Base-by-base conservation (phyloP, 2,888 invertebrate species). In the Pterostichus madidus region DNA sequence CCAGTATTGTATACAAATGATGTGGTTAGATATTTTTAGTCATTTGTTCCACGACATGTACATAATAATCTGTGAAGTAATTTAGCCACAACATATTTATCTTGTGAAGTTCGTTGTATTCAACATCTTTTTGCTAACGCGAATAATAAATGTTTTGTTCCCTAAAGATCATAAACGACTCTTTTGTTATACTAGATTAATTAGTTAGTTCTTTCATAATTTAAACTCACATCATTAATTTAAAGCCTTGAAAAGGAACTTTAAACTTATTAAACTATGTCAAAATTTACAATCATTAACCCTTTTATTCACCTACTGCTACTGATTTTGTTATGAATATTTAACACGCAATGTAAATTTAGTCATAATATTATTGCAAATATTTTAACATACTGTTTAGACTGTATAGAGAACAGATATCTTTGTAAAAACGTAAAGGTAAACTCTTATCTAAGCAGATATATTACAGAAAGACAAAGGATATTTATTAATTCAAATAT, bases 131-230 rank as follows among this genome's bases (percentile, higher is more conserved):
- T 75, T 75, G 49, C 31, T 24, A 49, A 3, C 73, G 15, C 2
- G 49, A 75, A 75, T 75, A 75, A 75, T 52, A 75, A 32, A 49
- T 31, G 31, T 32, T 13, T 75, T 75, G n/a, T 31, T 32, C 31
- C 52, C 52, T 52, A 52, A 75, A 52, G 31, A 52, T 75, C 52
- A 75, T 32, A 52, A 75, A 75, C 52, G 75, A 52, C 52, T 11
- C 75, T 52, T 52, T 52, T 75, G 75, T 75, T 49, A 15, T 75
- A 52, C 17, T 24, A 75, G 49, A 75, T 75, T 75, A 52, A 75
- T 71, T 75, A 49, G 49, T 46, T 49, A n/a, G 2, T 17, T 49
- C 31, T 64, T 64, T 35, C 46, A 17, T 17, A 71, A 71, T 71
- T 31, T 32, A 64, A 64, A 46, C 17, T 44, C 31, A 52, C 32